Percentiles rank a stretch among this genome's conserved stretches.
Evolutionary conservation across 2,888 invertebrate genomes (phyloP).

Genomic region (Bibio marci): DNA sequence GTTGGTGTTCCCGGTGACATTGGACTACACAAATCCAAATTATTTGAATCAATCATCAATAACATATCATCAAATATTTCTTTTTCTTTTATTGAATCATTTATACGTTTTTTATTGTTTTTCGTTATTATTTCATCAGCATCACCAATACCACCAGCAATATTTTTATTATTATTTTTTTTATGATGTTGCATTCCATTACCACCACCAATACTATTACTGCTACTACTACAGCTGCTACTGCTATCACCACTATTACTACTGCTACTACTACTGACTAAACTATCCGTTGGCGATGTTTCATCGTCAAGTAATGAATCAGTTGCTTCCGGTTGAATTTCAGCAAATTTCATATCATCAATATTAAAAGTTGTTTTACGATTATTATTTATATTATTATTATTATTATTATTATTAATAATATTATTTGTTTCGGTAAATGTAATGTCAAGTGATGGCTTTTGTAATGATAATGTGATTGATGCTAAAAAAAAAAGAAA

Average conservation of each 20-base stretch:
- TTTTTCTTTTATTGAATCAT: conserved; percentile 15
- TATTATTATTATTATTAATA: too few species aligned
- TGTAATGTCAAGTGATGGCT: too few species aligned
- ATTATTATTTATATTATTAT: too few species aligned
- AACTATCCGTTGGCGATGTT: conserved; percentile 66
- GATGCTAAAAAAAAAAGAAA: too few species aligned
- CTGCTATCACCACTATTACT: too few species aligned
- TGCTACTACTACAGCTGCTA: not conserved
- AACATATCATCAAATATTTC: conserved; percentile 24
- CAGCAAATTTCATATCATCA: conserved; percentile 59
- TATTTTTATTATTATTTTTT: too few species aligned
- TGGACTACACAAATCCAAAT: conserved; percentile 29
- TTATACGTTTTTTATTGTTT: conserved; percentile 17
- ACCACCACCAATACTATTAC: too few species aligned
- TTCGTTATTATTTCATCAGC: conserved; percentile 20
- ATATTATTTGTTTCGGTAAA: too few species aligned
- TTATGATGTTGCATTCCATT: too few species aligned
- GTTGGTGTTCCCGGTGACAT: conserved; percentile 62
- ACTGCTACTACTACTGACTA: conserved; percentile 31
- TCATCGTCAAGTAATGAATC: conserved; percentile 61
- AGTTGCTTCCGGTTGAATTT: conserved; percentile 50
- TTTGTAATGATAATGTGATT: too few species aligned
- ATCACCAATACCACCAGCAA: conserved; percentile 9
- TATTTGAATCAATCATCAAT: conserved; percentile 30
- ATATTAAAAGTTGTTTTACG: too few species aligned